A percentile compares a stretch with the other conserved stretches of the same genome.
Evolutionary conservation across 2,113 vertebrate genomes (phyloP).

Genomic region (Spilogale gracilis): DNA sequence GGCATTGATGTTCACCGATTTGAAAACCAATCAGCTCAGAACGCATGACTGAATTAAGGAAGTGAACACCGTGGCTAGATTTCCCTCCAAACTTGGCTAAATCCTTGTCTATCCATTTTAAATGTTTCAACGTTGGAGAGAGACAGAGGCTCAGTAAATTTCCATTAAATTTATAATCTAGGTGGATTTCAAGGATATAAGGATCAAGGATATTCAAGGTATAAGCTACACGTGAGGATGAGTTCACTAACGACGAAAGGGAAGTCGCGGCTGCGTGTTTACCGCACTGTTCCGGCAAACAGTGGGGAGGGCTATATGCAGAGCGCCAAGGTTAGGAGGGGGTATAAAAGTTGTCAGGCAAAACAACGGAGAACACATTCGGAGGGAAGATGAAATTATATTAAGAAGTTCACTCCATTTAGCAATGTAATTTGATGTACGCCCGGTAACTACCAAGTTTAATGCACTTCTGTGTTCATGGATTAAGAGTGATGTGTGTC

Average conservation of each 20-base stretch:
- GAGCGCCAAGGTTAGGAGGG: neutral
- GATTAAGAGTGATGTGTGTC: neutral
- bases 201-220: neutral
- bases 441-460: neutral
- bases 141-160: conserved; percentile 47
- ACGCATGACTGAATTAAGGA: conserved; percentile 48
- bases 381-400: conserved; percentile 31
- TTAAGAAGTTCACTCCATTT: neutral
- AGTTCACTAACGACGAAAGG: conserved; percentile 25
- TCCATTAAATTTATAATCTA: conserved; percentile 61
- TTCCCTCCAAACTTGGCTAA: conserved; percentile 60
- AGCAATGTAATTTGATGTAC: neutral
- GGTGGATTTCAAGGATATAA: conserved; percentile 64
- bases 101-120: conserved; percentile 57
- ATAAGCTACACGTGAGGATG: conserved; percentile 37
- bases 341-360: neutral
- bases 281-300: neutral
- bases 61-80: neutral
- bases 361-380: neutral
- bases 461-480: neutral
- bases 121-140: conserved; percentile 28
- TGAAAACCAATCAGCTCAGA: conserved; percentile 61
- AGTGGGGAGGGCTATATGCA: neutral
- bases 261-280: neutral
- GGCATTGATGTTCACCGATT: conserved; percentile 26